These are phyloP conservation scores for Macaca fascicularis DNA, from an alignment of 2,113 vertebrate species.

Conservation along the genomic window T2T-MFA8v1.1 NC_088378.1:67627001-67627500, in stretches of 20 bases:
- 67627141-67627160: conserved; percentile 29
- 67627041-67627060: background rate
- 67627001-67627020: background rate
- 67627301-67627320: background rate
- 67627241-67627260: conserved; percentile 15
- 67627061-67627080: background rate
- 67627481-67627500: background rate
- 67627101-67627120: background rate
- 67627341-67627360: background rate
- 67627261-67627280: background rate
- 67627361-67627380: background rate
- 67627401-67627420: background rate
- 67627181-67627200: background rate
- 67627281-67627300: background rate
- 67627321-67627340: background rate
- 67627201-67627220: background rate
- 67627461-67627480: background rate
- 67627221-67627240: background rate
- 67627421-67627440: background rate
- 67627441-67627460: background rate
- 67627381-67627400: background rate
- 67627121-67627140: background rate
- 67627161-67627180: background rate
- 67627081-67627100: background rate
- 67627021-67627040: background rate